Base-by-base conservation (phyloP, 1,140 invertebrate species). In the Stenopsyche tienmushanensis region DNA sequence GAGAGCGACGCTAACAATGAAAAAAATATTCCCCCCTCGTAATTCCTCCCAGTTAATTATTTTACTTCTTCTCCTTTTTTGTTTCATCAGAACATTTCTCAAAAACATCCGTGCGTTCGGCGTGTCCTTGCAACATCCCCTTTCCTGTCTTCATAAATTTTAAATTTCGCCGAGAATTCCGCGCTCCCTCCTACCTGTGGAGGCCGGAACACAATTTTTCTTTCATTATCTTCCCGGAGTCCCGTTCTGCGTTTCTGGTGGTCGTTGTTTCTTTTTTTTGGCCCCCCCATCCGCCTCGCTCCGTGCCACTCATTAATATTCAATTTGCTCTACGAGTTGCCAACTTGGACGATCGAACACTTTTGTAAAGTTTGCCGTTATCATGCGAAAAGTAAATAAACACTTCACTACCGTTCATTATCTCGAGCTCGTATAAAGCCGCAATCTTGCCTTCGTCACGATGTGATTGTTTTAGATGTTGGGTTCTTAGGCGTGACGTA, bases 141-240 rank as follows among this genome's bases (percentile, higher is more conserved):
- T 23, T 24, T 57, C 41, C 41, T 15, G 10, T 15, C 42, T 47
- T 60, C 57, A 60, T 60, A 60, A 60, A 60, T 60, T 60, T 60
- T 60, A 60, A 60, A 60, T 60, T 60, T 60, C n/a, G 57, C 29
- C 1, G n/a, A 39, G 57, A 57, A 57, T 57, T 55, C 20, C 21
- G 25, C 7, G 34, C 34, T 29, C 21, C 54, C 13, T 39, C 26
- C 42, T 47, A 60, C 57, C 57, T 60, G 57, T 10, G 25, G 41
- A 58, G 29, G 18, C 42, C 57, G 57, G 57, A 47, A 60, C 57
- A 60, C 57, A 60, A 60, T 60, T 60, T 60, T 60, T 60, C 57
- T 60, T 60, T 60, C 57, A 60, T 60, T 60, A 60, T 60, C 42
- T 60, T 23, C 29, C 53, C 18, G 23, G n/a, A 25, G n/a, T 25